Evolutionary conservation across 2,797 vertebrate genomes (phyloP), one percentile per base, ranked within the genome.

Genomic region (Rhynchotus rufescens): DNA sequence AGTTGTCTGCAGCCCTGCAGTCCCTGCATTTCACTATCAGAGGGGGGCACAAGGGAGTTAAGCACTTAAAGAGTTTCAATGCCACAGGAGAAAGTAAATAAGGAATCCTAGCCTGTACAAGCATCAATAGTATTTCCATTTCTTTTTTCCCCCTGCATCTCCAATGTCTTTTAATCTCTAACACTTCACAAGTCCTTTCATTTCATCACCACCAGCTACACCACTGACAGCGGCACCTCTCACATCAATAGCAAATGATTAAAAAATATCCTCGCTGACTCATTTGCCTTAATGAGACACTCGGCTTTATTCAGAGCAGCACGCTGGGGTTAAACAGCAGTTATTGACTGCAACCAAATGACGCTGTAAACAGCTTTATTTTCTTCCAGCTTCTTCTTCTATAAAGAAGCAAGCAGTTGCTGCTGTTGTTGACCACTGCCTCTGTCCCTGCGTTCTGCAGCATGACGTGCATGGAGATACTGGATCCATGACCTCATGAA

Each of bases 261-360:
- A 34, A 82, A 93, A 91, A 78, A 34, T 73, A 56, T 38, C 71
- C 62, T 84, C 20, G 44, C 49, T 60, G 66, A 76, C 62, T 90
- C 79, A 66, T 82, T 89, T 90, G 57, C 81, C 47, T 64, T 88
- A 87, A 94, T 59, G 76, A 87, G 80, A 73, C 73, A 61, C 57
- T 84, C 84, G 40, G 15, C 72, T 66, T 80, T 80, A 66, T 8
- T 64, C 49, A 83, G 54, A 90, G 49, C 49, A 30, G 49, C 22
- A 80, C 2, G 4, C 32, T 9, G 1, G 0, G 45, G 54, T 52
- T 92, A 30, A 86, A 75, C 83, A 90, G 89, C 62, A 4, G 25
- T 78, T 82, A 86, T 0, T 83, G 80, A 82, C 45, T 80, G 66
- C 79, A 90, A 80, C 34, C 44, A 75, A 85, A 78, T 74, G 45